Evolutionary conservation across 2,797 vertebrate species (phyloP).

Genomic region (Rachycentron canadum): DNA sequence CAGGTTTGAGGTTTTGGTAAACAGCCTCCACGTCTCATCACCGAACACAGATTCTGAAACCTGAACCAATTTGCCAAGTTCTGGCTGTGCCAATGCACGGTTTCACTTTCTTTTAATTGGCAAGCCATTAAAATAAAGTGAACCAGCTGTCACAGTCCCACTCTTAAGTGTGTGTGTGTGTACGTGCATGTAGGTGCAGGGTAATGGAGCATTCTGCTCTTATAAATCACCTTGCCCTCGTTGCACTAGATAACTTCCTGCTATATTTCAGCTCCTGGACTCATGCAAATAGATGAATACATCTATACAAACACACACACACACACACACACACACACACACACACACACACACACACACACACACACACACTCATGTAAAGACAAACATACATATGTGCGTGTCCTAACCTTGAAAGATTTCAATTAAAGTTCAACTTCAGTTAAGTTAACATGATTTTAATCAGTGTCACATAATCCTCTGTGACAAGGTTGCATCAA

Average conservation of each 20-base stretch:
- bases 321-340: neutral
- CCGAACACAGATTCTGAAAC: slow-evolving; percentile 36
- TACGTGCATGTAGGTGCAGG: slow-evolving; percentile 29
- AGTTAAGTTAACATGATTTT: slow-evolving; percentile 16
- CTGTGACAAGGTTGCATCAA: slow-evolving; percentile 25
- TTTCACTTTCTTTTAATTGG: slow-evolving; percentile 43
- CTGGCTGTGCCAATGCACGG: slow-evolving; percentile 14
- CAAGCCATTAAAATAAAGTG: slow-evolving; percentile 38
- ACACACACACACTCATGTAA: neutral
- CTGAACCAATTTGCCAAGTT: slow-evolving; percentile 34
- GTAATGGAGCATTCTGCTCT: slow-evolving; percentile 54
- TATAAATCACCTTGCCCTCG: slow-evolving; percentile 78
- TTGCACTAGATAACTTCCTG: slow-evolving; percentile 61
- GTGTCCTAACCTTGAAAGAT: slow-evolving; percentile 27
- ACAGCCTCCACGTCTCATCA: slow-evolving; percentile 8
- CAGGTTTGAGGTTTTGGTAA: neutral
- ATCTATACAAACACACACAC: neutral
- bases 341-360: neutral
- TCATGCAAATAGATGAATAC: neutral
- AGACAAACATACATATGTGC: neutral
- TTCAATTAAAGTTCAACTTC: slow-evolving; percentile 23
- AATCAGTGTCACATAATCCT: slow-evolving; percentile 44
- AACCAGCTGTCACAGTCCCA: slow-evolving; percentile 50
- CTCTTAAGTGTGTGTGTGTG: slow-evolving; percentile 20
- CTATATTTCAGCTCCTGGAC: slow-evolving; percentile 28